Conservation (phyloP, 2,888 invertebrate species). For the Drosophila algonquin region DNA sequence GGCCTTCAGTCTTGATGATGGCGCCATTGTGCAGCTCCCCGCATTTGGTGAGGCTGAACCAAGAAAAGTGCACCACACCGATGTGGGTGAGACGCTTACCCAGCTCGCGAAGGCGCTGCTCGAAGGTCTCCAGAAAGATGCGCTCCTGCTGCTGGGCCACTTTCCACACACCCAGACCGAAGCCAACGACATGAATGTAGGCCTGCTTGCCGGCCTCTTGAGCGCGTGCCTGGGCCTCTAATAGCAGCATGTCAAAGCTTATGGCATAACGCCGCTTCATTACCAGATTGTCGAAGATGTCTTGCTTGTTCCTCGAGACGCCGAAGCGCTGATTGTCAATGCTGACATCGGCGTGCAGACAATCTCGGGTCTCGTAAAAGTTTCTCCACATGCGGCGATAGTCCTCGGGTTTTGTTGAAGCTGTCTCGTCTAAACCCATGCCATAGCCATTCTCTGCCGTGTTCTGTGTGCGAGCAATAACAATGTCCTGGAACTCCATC, state of each 20-base stretch:
- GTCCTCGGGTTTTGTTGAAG: conserved; percentile 52
- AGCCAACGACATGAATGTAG: conserved; percentile 88
- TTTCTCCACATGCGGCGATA: conserved; percentile 75
- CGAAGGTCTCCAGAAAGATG: conserved; percentile 87
- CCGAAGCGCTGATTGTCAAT: conserved; percentile 77
- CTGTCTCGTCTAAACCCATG: neutral
- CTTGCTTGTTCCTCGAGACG: conserved; percentile 64
- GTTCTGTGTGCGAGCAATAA: conserved; percentile 85
- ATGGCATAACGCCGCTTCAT: conserved; percentile 85
- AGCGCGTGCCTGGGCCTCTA: conserved; percentile 87
- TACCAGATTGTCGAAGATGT: conserved; percentile 81
- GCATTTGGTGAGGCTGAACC: conserved; percentile 85
- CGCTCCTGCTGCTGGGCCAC: conserved; percentile 86
- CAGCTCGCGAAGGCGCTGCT: conserved; percentile 86
- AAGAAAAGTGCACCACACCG: conserved; percentile 88
- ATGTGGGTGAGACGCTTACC: conserved; percentile 85
- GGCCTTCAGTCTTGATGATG: conserved; percentile 63
- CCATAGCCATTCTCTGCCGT: conserved; percentile 85
- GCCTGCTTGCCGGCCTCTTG: conserved; percentile 85
- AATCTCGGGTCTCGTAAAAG: conserved; percentile 74
- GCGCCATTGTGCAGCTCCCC: conserved; percentile 85
- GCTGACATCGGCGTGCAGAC: conserved; percentile 57
- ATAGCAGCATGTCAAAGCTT: conserved; percentile 86
- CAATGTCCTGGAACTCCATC: conserved; percentile 86
- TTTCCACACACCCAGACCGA: conserved; percentile 88